These are phyloP conservation scores for Hypsopygia costalis DNA, from an alignment of 2,888 invertebrate genomes.

Conservation along the genomic window DNA sequence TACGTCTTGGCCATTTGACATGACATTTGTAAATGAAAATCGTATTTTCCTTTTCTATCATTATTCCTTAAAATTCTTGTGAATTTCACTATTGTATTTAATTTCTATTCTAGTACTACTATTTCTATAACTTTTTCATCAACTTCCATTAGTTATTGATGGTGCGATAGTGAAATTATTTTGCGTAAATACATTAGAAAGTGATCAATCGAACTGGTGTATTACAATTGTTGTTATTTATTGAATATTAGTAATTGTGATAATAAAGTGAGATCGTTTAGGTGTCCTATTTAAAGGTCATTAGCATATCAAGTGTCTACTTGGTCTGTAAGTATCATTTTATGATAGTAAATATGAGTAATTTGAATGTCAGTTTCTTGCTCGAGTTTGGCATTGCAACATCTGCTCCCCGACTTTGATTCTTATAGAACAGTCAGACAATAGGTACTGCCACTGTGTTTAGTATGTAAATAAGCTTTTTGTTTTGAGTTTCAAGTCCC, in stretches of 20 bases:
- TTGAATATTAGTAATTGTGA: conserved; percentile 27
- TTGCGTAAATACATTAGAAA: conserved; percentile 3
- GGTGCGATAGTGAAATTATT: not conserved
- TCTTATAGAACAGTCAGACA: no score
- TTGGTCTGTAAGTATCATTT: conserved; percentile 4
- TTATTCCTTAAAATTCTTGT: not conserved
- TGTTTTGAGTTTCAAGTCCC: no score
- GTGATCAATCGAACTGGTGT: conserved; percentile 12
- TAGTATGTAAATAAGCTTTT: no score
- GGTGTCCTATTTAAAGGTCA: conserved; percentile 55
- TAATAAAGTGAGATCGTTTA: conserved; percentile 28
- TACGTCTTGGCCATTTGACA: conserved; percentile 1
- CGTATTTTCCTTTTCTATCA: not conserved
- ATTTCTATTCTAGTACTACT: not conserved
- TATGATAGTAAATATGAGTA: not conserved
- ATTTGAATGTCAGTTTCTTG: no score
- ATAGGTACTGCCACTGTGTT: no score
- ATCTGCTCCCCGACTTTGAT: no score
- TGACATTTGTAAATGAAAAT: not conserved
- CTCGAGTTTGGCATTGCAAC: no score
- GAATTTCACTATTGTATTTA: not conserved
- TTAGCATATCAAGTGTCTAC: conserved; percentile 28
- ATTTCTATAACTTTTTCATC: not conserved
- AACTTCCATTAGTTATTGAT: not conserved
- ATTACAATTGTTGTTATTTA: conserved; percentile 25